A percentile compares a stretch with the other conserved stretches of the same genome.
These are phyloP conservation scores for Gymnoscelis rufifasciata DNA, from an alignment of 2,888 invertebrate genomes.

Conservation along the genomic window DNA sequence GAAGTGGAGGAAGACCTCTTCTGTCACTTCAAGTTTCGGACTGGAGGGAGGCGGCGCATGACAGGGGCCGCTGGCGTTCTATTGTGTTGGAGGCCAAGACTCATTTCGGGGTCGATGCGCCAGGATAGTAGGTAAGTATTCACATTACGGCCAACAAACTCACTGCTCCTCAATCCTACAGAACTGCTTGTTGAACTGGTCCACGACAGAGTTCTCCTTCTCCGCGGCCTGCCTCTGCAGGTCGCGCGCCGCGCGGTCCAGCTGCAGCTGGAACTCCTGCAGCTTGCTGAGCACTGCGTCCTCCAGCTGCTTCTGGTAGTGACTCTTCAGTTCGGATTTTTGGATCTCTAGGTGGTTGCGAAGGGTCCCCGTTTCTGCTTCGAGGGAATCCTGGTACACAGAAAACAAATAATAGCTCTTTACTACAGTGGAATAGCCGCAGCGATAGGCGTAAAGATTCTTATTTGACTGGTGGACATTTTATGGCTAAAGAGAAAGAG, in stretches of 20 bases:
- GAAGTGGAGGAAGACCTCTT: no score
- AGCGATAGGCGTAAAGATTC: no score
- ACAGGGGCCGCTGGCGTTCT: no score
- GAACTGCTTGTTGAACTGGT: constrained; percentile 85
- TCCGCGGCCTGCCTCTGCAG: constrained; percentile 3
- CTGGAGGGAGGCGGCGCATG: no score
- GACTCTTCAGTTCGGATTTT: constrained; percentile 83
- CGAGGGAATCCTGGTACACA: constrained; percentile 61
- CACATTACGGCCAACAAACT: constrained; percentile 36
- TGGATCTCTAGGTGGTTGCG: constrained; percentile 80
- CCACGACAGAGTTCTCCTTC: constrained; percentile 83
- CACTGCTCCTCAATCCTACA: constrained; percentile 81
- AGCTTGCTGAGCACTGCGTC: constrained; percentile 86
- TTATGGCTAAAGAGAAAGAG: no score
- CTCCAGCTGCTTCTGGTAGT: constrained; percentile 90
- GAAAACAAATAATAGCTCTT: not conserved
- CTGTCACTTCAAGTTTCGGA: no score
- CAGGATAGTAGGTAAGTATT: no score
- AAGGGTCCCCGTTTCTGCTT: constrained; percentile 73
- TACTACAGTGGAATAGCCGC: no score
- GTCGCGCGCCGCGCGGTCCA: constrained; percentile 65
- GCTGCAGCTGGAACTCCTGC: constrained; percentile 85
- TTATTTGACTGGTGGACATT: no score
- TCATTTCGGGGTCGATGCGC: no score
- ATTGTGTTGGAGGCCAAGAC: no score